Percentiles rank a stretch among this genome's conserved stretches.
These are phyloP conservation scores for Chelidonichthys spinosus DNA, from an alignment of 2,797 vertebrate species.

Conservation along the genomic window DNA sequence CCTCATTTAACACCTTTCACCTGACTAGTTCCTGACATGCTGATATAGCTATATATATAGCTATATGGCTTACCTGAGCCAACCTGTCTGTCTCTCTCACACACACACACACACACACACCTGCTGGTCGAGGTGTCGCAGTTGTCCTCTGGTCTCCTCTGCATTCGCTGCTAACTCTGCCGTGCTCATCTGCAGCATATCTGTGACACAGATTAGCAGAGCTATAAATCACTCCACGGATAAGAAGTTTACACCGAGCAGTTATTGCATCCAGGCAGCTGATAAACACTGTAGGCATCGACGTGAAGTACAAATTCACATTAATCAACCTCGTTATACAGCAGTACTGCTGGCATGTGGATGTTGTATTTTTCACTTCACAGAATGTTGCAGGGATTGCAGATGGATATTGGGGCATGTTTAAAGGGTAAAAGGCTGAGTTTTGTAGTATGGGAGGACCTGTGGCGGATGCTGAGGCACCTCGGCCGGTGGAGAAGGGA, in stretches of 20 bases:
- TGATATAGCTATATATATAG: conserved; percentile 59
- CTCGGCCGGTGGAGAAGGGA: conserved; percentile 68
- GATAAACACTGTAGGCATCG: conserved; percentile 14
- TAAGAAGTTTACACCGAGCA: conserved; percentile 11
- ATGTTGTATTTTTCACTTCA: conserved; percentile 17
- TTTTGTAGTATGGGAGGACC: conserved; percentile 52
- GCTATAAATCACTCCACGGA: conserved; percentile 38
- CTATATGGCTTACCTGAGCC: conserved; percentile 56
- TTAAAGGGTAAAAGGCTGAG: conserved; percentile 5
- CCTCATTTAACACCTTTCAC: conserved; percentile 15
- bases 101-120: conserved; percentile 70
- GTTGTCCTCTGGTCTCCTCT: conserved; percentile 94
- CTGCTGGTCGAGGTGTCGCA: conserved; percentile 92
- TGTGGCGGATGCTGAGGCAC: conserved; percentile 68
- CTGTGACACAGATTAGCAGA: conserved; percentile 59
- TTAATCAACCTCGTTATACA: conserved; percentile 39
- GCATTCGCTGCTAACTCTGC: conserved; percentile 91
- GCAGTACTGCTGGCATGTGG: conserved; percentile 6
- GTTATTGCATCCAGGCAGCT: conserved; percentile 4
- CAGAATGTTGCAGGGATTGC: conserved; percentile 8
- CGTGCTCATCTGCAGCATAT: conserved; percentile 85
- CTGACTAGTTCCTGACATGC: conserved; percentile 37
- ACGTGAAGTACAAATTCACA: conserved; percentile 24
- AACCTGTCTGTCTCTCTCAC: conserved; percentile 25
- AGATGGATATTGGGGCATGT: neutral